These are phyloP conservation scores for Pocillopora meandrina DNA, from an alignment of 92 coral and sea anemone genomes.

Conservation along the genomic window DNA sequence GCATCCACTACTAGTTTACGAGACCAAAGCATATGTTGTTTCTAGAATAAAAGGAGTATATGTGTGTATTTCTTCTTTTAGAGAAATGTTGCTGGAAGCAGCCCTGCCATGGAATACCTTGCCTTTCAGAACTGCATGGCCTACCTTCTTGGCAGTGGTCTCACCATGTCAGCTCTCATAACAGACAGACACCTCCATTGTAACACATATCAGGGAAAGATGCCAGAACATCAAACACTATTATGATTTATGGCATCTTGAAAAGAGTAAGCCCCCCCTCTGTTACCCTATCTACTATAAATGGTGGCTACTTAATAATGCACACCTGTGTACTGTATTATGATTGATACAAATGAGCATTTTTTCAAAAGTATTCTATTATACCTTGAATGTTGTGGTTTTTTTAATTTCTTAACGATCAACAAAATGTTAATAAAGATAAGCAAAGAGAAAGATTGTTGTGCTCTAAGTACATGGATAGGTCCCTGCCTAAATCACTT, in stretches of 20 bases:
- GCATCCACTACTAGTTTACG: background rate
- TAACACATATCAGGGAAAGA: conserved; percentile 56
- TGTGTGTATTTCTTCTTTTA: conserved; percentile 33
- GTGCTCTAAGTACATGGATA: conserved; percentile 50
- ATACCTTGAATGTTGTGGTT: background rate
- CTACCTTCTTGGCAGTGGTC: conserved; percentile 65
- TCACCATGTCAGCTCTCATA: conserved; percentile 44
- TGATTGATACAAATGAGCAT: background rate
- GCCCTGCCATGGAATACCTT: conserved; percentile 60
- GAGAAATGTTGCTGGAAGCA: conserved; percentile 68
- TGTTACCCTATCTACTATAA: background rate
- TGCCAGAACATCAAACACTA: conserved; percentile 60
- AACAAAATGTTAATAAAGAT: conserved; percentile 60
- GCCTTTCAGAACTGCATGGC: conserved; percentile 65
- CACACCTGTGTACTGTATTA: background rate
- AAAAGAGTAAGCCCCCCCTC: conserved; percentile 44
- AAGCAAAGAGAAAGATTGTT: conserved; percentile 59
- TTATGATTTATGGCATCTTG: conserved; percentile 68
- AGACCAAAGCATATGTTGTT: background rate
- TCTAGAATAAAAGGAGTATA: background rate
- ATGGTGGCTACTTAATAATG: background rate
- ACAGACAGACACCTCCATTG: conserved; percentile 63
- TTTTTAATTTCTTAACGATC: conserved; percentile 45
- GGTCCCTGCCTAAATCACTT: conserved; percentile 58
- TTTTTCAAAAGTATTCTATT: too few species aligned